Conservation (phyloP, 2,113 vertebrate species). For the Enhydra lutris region DNA sequence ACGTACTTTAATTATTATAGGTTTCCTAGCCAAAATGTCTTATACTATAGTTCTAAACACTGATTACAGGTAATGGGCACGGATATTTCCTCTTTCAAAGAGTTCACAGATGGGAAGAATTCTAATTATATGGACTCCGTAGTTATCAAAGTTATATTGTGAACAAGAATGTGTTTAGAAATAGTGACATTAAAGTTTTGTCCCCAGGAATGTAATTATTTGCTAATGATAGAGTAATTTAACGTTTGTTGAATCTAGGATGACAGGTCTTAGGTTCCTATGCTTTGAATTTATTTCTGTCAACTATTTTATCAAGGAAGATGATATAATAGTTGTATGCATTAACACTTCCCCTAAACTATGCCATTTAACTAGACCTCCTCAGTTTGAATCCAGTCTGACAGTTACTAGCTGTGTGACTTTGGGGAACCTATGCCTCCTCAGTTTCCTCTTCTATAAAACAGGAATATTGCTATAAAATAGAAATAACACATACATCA, state of each 20-base stretch:
- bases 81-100: constrained; percentile 11
- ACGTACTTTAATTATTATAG: constrained; percentile 32
- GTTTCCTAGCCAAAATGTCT: constrained; percentile 39
- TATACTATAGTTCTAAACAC: constrained; percentile 24
- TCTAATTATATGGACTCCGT: not conserved
- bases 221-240: constrained; percentile 2
- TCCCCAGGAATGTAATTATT: constrained; percentile 14
- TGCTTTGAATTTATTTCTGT: not conserved
- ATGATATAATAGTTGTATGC: not conserved
- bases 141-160: constrained; percentile 33
- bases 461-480: not conserved
- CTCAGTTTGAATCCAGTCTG: not conserved
- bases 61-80: not conserved
- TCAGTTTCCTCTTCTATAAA: not conserved
- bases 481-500: not conserved
- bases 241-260: not conserved
- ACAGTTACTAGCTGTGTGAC: not conserved
- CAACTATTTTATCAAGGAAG: not conserved
- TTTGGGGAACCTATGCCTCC: not conserved
- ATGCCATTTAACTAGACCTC: not conserved
- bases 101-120: not conserved
- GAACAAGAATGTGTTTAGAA: not conserved
- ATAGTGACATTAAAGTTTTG: not conserved
- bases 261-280: not conserved
- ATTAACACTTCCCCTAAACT: not conserved